Evolutionary conservation across 2,888 invertebrate genomes (phyloP), one percentile per base, ranked within the genome.

Genomic region (Papilio demoleus): DNA sequence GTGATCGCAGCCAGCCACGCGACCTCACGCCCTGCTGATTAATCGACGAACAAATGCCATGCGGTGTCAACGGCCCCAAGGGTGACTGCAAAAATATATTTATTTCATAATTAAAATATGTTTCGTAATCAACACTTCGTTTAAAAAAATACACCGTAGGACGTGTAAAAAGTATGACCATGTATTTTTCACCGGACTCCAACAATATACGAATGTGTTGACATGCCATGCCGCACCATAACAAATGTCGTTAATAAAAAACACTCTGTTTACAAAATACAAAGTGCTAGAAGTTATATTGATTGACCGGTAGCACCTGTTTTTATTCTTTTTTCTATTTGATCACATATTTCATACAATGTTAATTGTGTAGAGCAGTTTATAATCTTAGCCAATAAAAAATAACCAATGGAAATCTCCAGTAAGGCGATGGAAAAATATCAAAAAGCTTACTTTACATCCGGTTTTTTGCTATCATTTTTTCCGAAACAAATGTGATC

Each of bases 41-140:
- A 74, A 75, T 73, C 72, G 71, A 58, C 66, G 69, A 67, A 67
- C 53, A 68, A 73, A 72, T 72, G 71, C 71, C 72, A 73, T 62
- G 62, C 42, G 69, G 70, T 70, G 75, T 76, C 75, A 75, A 74
- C 40, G 76, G 65, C 73, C 74, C 60, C 70, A 68, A 59, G 64
- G 53, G 40, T 67, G 65, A 53, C 42, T 42, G 58, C n/a, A 11
- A 22, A 47, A 47, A 47, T 47, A 22, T 11, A 22, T 22, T 19
- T 31, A 31, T n/a, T n/a, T n/a, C n/a, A 31, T 6, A 31, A 31
- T 31, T n/a, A n/a, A 31, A 31, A 4, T 31, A 31, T 31, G 31
- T 31, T 31, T 31, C 31, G 31, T 31, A 31, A 31, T 31, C 6
- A 31, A 31, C 31, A 31, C 31, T 31, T 3, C 6, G 31, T 31